These are phyloP conservation scores for Euthynnus affinis DNA, from an alignment of 2,797 vertebrate species.

Conservation along the genomic window DNA sequence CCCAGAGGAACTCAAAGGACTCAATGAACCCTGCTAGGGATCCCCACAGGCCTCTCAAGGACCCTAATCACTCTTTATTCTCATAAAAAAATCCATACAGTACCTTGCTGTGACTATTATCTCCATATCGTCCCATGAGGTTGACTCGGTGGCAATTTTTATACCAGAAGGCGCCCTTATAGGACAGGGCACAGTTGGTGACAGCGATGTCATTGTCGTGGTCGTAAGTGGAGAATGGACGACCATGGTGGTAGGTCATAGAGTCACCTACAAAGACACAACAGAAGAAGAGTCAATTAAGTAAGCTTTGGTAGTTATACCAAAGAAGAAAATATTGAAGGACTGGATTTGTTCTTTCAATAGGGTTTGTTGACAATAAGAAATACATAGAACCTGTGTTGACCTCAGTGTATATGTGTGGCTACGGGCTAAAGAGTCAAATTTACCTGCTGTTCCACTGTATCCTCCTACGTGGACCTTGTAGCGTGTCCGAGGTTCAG, in stretches of 20 bases:
- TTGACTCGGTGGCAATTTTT: slow-evolving; percentile 98
- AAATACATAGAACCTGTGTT: background rate
- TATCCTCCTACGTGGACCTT: slow-evolving; percentile 94
- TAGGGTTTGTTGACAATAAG: too few species aligned
- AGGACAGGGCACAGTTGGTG: slow-evolving; percentile 97
- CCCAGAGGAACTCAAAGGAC: background rate
- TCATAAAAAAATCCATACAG: background rate
- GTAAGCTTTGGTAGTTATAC: background rate
- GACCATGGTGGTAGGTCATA: slow-evolving; percentile 95
- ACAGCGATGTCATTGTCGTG: slow-evolving; percentile 96
- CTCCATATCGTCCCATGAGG: slow-evolving; percentile 95
- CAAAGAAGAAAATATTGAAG: background rate
- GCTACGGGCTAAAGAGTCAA: background rate
- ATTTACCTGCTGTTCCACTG: slow-evolving; percentile 93
- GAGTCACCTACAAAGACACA: slow-evolving; percentile 89
- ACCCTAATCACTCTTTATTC: background rate
- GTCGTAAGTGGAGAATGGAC: slow-evolving; percentile 95
- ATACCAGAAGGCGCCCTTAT: slow-evolving; percentile 99
- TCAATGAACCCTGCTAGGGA: background rate
- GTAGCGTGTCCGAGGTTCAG: slow-evolving; percentile 91
- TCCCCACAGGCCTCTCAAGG: background rate
- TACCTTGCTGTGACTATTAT: slow-evolving; percentile 97
- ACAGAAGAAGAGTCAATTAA: background rate
- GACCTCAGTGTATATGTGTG: background rate
- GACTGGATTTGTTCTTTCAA: background rate